Evolutionary conservation across 2,888 invertebrate genomes (phyloP), one percentile per base, ranked within the genome.

Genomic region (Agrypnus murinus): DNA sequence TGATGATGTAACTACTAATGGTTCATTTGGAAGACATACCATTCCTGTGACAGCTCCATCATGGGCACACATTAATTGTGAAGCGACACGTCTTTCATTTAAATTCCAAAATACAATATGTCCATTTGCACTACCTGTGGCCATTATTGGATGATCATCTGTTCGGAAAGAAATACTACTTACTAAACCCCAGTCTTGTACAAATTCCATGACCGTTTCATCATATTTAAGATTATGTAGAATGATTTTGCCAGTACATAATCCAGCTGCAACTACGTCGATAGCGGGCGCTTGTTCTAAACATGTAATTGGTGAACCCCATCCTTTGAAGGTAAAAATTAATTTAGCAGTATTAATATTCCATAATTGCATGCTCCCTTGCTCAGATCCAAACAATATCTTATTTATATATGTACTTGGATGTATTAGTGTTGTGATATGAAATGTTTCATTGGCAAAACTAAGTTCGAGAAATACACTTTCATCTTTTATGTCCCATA

Each of bases 391-490:
- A 43, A 98, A 86, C 31, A 98, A 83, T 70, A 99, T 90, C 84
- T 99, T 99, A 83, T 99, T 99, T 12, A 97, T 85, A 83, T 99
- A 99, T 0, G 98, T 96, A 19, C 91, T 92, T 0, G 99, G 99
- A 87, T 99, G 99, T 66, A 94, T 87, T n/a, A 98, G 74, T 0
- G 95, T 88, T 0, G 94, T 92, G 32, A 98, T 91, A 78, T 90
- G 87, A 82, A 98, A 98, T n/a, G 87, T 86, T 0, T 88, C 85
- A 10, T 88, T 87, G 65, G 90, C 88, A 79, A 95, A 95, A 6
- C 87, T 88, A 1, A 95, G 84, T 79, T 94, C 93, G 25, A 92
- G 82, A 75, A 91, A 89, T 40, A 91, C 83, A 69, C 91, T 89
- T 85, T 94, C 93, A 0, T 90, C 88, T 78, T 92, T 90, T 15